phyloP scores from a whole-genome alignment of 1,140 invertebrate genomes.

The Zaprionus lachaisei region DNA sequence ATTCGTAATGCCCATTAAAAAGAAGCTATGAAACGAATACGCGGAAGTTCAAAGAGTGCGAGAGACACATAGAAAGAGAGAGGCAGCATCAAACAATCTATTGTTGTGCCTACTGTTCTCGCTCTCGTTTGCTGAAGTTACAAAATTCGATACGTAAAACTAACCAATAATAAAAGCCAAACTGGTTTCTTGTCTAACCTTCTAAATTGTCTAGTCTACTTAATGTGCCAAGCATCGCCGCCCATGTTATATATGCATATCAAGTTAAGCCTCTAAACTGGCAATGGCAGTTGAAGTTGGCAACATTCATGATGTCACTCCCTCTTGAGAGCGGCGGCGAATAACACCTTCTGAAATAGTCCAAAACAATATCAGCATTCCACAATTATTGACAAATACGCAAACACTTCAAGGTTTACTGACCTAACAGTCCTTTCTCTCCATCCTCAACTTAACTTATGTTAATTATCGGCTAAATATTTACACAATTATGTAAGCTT shows the following conservation, averaged over 20 bases:
- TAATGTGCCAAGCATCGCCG: conserved; percentile 59
- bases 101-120: conserved; percentile 19
- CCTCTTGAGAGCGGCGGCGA: not conserved
- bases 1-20: conserved; percentile 51
- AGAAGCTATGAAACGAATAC: conserved; percentile 55
- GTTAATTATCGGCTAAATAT: conserved; percentile 64
- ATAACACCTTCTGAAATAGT: conserved; percentile 15
- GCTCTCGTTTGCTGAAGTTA: conserved; percentile 1
- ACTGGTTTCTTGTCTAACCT: conserved; percentile 67
- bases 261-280: conserved; percentile 60
- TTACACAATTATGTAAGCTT: conserved; percentile 49
- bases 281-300: conserved; percentile 34
- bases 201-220: conserved; percentile 74
- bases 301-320: conserved; percentile 44
- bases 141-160: conserved; percentile 17
- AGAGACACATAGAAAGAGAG: conserved; percentile 15
- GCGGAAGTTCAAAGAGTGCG: conserved; percentile 53
- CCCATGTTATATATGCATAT: conserved; percentile 70
- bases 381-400: conserved; percentile 2
- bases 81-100: conserved; percentile 8
- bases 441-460: conserved; percentile 33
- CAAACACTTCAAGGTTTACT: conserved; percentile 30
- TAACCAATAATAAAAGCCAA: conserved; percentile 12
- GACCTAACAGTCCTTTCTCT: conserved; percentile 32
- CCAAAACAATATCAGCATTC: conserved; percentile 1